Conservation (phyloP, 2,888 invertebrate genomes). For the Darwinula stevensoni region DNA sequence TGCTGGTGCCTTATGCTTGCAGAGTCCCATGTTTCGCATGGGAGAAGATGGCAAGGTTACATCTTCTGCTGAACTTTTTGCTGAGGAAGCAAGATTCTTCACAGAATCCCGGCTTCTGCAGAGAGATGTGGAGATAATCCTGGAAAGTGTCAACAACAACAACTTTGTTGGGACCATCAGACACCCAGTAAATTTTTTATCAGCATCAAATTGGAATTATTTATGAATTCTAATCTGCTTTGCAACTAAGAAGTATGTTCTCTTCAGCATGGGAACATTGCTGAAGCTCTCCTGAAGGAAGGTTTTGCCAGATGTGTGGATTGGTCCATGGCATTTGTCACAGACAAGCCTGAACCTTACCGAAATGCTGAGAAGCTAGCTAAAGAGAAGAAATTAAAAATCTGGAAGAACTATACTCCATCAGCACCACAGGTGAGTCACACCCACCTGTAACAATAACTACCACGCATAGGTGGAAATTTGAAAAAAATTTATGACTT, state of each 20-base stretch:
- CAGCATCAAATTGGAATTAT: background rate
- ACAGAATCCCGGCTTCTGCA: constrained; percentile 73
- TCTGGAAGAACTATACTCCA: constrained; percentile 76
- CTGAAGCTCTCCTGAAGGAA: constrained; percentile 57
- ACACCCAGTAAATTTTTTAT: constrained; percentile 34
- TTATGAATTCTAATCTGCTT: background rate
- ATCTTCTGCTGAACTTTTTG: constrained; percentile 24
- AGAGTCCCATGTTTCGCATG: constrained; percentile 34
- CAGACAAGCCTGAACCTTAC: constrained; percentile 48
- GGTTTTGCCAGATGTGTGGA: constrained; percentile 84
- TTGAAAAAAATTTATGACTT: constrained; percentile 5
- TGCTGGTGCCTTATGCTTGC: constrained; percentile 10
- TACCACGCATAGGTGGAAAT: constrained; percentile 5
- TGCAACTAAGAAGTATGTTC: constrained; percentile 3
- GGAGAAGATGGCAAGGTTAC: constrained; percentile 32
- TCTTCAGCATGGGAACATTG: constrained; percentile 44
- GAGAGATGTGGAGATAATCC: constrained; percentile 54
- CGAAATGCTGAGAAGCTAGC: constrained; percentile 56
- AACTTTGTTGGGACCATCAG: constrained; percentile 78
- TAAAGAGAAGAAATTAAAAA: constrained; percentile 50
- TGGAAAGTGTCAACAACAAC: constrained; percentile 73
- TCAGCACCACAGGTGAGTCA: constrained; percentile 26
- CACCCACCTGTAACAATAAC: constrained; percentile 5
- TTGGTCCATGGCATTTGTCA: constrained; percentile 60
- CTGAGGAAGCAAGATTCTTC: constrained; percentile 77